Evolutionary conservation across 92 coral and sea anemone species (phyloP).

Genomic region (Pocillopora meandrina): DNA sequence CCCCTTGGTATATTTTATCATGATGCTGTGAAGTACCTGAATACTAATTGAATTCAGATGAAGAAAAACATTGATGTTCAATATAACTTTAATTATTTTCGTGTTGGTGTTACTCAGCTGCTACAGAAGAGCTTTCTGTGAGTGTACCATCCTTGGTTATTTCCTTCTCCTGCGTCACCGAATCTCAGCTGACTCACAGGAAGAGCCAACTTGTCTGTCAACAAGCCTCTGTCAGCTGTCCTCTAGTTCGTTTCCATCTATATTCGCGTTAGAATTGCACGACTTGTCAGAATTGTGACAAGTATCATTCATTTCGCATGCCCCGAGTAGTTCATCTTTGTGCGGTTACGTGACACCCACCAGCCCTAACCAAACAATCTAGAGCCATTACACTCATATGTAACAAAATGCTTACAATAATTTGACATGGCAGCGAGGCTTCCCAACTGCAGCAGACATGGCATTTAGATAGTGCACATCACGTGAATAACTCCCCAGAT

Average conservation of each 20-base stretch:
- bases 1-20: too few relatives aligned
- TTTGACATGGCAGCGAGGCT: neutral
- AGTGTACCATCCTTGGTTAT: constrained; percentile 32
- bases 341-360: constrained; percentile 16
- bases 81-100: too few relatives aligned
- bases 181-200: constrained; percentile 39
- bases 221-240: constrained; percentile 41
- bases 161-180: constrained; percentile 24
- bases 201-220: constrained; percentile 24
- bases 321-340: neutral
- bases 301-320: constrained; percentile 20
- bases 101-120: neutral
- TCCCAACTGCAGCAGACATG: neutral
- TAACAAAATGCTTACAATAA: neutral
- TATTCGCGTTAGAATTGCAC: neutral
- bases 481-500: neutral
- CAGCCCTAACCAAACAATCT: neutral
- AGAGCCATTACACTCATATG: neutral
- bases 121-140: constrained; percentile 40
- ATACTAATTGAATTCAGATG: too few relatives aligned
- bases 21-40: too few relatives aligned
- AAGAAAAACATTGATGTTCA: too few relatives aligned
- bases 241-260: neutral
- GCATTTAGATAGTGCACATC: neutral
- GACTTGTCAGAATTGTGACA: neutral